phyloP scores from a whole-genome alignment of 2,797 vertebrate genomes.

The Acridotheres tristis region DNA sequence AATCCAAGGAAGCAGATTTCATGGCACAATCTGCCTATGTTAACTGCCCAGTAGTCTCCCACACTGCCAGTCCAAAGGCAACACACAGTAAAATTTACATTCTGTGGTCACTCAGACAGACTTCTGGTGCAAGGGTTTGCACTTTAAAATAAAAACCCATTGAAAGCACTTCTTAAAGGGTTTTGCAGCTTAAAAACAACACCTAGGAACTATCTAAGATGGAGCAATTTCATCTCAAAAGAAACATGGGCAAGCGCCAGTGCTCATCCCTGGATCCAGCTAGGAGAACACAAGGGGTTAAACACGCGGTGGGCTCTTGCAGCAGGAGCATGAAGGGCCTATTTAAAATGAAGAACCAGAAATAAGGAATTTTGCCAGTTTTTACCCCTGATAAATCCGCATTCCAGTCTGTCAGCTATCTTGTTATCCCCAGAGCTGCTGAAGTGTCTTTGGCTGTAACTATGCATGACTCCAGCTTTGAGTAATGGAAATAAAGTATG shows the following conservation, averaged over 20 bases:
- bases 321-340: constrained; percentile 32
- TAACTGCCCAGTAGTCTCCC: constrained; percentile 24
- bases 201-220: neutral
- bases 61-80: constrained; percentile 39
- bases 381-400: constrained; percentile 68
- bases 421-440: constrained; percentile 75
- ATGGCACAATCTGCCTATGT: constrained; percentile 24
- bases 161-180: constrained; percentile 17
- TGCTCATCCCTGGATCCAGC: neutral
- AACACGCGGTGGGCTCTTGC: neutral
- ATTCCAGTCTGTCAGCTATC: constrained; percentile 76
- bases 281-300: constrained; percentile 31
- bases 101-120: constrained; percentile 41
- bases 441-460: constrained; percentile 73
- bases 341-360: constrained; percentile 60
- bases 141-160: constrained; percentile 39
- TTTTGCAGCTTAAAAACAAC: neutral
- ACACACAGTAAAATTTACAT: constrained; percentile 42
- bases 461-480: constrained; percentile 59
- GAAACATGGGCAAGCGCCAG: neutral
- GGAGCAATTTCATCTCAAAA: neutral
- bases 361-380: constrained; percentile 71
- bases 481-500: constrained; percentile 75
- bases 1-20: constrained; percentile 13
- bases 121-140: constrained; percentile 14